Evolutionary conservation across 2,113 vertebrate species (phyloP).

Genomic region (Silurus meridionalis): DNA sequence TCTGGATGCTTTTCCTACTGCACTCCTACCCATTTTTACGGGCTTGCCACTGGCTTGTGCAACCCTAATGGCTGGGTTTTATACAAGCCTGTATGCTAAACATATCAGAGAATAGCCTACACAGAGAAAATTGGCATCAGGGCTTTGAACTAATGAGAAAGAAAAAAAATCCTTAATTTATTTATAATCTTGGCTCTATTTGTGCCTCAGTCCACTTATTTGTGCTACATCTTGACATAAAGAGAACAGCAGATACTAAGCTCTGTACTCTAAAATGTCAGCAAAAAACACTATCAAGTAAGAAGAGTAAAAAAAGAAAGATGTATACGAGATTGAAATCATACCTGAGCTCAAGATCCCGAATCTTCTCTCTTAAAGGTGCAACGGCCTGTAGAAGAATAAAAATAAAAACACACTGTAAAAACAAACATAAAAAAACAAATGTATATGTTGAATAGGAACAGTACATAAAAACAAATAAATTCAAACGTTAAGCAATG

Average conservation of each 20-base stretch:
- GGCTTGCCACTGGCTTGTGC: too few species aligned
- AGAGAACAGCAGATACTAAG: background rate
- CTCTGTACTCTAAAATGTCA: background rate
- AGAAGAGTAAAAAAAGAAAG: background rate
- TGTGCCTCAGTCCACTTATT: background rate
- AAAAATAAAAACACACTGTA: background rate
- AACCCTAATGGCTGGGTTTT: too few species aligned
- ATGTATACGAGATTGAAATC: background rate
- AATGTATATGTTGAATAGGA: background rate
- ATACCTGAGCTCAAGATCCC: slow-evolving; percentile 75
- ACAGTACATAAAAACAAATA: background rate
- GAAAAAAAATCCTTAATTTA: too few species aligned
- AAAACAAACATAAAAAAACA: background rate
- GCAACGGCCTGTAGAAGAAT: slow-evolving; percentile 63
- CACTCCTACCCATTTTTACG: too few species aligned
- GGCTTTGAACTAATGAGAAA: too few species aligned
- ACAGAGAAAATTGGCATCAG: too few species aligned
- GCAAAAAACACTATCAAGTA: background rate
- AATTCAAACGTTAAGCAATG: background rate
- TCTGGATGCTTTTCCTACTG: too few species aligned
- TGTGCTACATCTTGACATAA: background rate
- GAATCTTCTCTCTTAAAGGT: slow-evolving; percentile 74
- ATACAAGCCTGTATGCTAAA: too few species aligned
- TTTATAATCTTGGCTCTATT: background rate
- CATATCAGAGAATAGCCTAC: too few species aligned